Evolutionary conservation across 2,797 vertebrate species (phyloP).

Genomic region (Enteromius trimaculatus): DNA sequence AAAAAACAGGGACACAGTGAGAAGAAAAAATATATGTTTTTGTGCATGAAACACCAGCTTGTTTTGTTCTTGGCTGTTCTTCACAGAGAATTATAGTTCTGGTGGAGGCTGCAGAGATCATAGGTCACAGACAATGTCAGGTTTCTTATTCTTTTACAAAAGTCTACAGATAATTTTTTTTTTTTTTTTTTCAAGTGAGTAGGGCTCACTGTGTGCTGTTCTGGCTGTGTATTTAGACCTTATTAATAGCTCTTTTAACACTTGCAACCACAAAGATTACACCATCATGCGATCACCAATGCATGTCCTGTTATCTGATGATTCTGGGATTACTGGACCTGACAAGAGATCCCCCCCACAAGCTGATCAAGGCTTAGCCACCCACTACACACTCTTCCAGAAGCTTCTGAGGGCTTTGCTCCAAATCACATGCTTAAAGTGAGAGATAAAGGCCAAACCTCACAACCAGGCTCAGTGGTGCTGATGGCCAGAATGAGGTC

Average conservation of each 20-base stretch:
- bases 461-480: constrained; percentile 20
- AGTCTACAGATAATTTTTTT: constrained; percentile 11
- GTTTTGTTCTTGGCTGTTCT: constrained; percentile 26
- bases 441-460: constrained; percentile 75
- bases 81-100: constrained; percentile 25
- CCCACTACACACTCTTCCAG: constrained; percentile 55
- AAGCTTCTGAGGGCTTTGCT: constrained; percentile 71
- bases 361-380: constrained; percentile 76
- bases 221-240: constrained; percentile 1
- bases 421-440: constrained; percentile 73
- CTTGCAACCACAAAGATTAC: constrained; percentile 25
- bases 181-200: background rate
- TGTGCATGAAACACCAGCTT: constrained; percentile 10
- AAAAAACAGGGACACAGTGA: background rate
- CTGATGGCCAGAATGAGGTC: constrained; percentile 52
- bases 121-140: constrained; percentile 8
- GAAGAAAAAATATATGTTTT: constrained; percentile 4
- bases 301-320: constrained; percentile 56
- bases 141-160: constrained; percentile 27
- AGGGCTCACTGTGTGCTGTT: constrained; percentile 19
- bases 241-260: constrained; percentile 50
- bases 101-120: constrained; percentile 9
- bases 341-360: constrained; percentile 54
- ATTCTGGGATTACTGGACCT: constrained; percentile 56
- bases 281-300: constrained; percentile 46